phyloP scores from a whole-genome alignment of 1,140 invertebrate genomes.

The Drosophila dunni region DNA sequence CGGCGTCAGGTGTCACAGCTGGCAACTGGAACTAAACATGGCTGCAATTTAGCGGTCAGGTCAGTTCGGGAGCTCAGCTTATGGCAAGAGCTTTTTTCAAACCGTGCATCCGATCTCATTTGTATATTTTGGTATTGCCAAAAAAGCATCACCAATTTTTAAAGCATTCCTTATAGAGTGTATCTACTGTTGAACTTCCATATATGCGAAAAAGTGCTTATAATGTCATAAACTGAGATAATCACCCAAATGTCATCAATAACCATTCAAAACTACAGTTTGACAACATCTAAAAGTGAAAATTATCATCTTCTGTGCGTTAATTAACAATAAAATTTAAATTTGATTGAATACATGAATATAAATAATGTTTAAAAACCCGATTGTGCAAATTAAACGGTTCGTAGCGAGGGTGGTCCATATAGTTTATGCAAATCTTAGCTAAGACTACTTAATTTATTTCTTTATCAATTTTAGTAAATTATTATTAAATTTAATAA shows the following conservation, averaged over 20 bases:
- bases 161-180: too few species aligned
- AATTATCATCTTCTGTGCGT: slow-evolving; percentile 5
- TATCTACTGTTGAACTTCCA: neutral
- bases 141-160: too few species aligned
- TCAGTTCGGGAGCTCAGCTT: neutral
- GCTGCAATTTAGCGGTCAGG: slow-evolving; percentile 15
- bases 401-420: neutral
- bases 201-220: neutral
- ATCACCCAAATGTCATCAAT: slow-evolving; percentile 3
- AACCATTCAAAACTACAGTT: slow-evolving; percentile 19
- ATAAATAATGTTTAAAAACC: slow-evolving; percentile 14
- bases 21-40: slow-evolving; percentile 18
- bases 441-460: too few species aligned
- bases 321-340: slow-evolving; percentile 38
- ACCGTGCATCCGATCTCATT: too few species aligned
- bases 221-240: slow-evolving; percentile 9
- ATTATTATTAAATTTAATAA: neutral
- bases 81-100: too few species aligned
- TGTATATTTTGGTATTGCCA: too few species aligned
- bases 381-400: slow-evolving; percentile 17
- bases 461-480: too few species aligned
- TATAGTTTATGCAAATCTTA: neutral
- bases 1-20: slow-evolving; percentile 32
- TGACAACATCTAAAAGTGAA: slow-evolving; percentile 9
- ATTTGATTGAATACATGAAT: slow-evolving; percentile 33